Percentiles rank a stretch among this genome's conserved stretches.
Conservation (phyloP, 2,888 invertebrate genomes). For the Lumbricus terrestris region DNA sequence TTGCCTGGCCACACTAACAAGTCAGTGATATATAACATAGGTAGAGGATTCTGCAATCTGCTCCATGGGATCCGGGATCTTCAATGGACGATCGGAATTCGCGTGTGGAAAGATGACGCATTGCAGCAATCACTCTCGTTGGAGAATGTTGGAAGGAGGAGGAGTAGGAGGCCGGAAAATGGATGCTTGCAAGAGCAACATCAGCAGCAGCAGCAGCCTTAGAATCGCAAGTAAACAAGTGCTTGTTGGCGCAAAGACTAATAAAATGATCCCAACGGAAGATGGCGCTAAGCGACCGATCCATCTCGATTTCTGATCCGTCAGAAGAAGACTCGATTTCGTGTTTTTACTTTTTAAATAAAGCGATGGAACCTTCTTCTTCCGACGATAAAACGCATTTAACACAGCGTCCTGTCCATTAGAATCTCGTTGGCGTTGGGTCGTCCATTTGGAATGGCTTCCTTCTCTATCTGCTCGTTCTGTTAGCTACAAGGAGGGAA, state of each 20-base stretch:
- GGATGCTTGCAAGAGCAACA: neutral
- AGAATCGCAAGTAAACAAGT: neutral
- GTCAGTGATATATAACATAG: neutral
- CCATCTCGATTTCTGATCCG: neutral
- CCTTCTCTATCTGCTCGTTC: too few species aligned
- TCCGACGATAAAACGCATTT: neutral
- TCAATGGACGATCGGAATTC: neutral
- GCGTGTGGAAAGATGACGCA: neutral
- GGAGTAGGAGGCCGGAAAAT: too few species aligned
- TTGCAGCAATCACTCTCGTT: neutral
- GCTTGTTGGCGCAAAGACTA: neutral
- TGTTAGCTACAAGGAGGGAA: too few species aligned
- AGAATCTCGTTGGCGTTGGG: too few species aligned
- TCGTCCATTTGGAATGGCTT: too few species aligned
- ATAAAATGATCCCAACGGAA: neutral
- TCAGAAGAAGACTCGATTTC: neutral
- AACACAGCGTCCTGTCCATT: neutral
- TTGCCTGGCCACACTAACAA: neutral
- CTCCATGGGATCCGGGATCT: neutral
- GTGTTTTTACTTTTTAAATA: neutral
- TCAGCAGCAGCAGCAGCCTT: neutral
- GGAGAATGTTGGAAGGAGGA: neutral
- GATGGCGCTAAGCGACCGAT: neutral
- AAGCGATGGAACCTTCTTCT: neutral
- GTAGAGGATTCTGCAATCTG: neutral